phyloP scores from a whole-genome alignment of 2,888 invertebrate species.

The Gymnosoma rotundatum region DNA sequence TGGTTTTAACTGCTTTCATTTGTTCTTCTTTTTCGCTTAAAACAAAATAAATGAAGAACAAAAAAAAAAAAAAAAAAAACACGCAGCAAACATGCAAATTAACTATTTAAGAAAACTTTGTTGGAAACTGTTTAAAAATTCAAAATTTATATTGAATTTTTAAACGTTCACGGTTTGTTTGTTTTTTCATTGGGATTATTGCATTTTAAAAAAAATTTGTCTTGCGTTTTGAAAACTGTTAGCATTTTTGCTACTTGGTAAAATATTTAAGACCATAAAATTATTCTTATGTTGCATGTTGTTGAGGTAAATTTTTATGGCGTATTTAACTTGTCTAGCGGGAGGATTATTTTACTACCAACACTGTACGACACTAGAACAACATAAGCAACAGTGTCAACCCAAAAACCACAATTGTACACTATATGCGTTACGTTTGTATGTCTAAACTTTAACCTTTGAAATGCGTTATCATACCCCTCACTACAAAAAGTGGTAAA shows the following conservation, averaged over 20 bases:
- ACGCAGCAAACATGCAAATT: conserved; percentile 64
- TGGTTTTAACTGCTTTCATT: conserved; percentile 29
- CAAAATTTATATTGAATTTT: conserved; percentile 64
- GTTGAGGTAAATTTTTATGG: conserved; percentile 77
- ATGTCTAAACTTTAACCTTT: conserved; percentile 45
- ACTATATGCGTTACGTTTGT: conserved; percentile 30
- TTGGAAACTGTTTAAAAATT: conserved; percentile 48
- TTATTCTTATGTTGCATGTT: conserved; percentile 41
- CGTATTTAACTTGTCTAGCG: conserved; percentile 80
- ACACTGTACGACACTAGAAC: conserved; percentile 21
- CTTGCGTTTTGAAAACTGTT: conserved; percentile 4
- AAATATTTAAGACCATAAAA: conserved; percentile 55
- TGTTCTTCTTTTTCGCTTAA: conserved; percentile 10
- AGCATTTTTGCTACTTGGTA: neutral
- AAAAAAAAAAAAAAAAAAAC: conserved; percentile 15
- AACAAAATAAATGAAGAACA: conserved; percentile 9
- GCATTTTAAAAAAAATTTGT: conserved; percentile 34
- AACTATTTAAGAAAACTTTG: conserved; percentile 62
- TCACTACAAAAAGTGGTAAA: too few species aligned
- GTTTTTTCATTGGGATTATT: conserved; percentile 15
- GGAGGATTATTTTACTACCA: conserved; percentile 76
- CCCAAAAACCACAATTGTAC: conserved; percentile 51
- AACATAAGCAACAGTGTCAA: conserved; percentile 57
- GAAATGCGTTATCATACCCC: neutral
- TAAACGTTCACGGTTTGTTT: conserved; percentile 7